Base-by-base conservation (phyloP, 2,888 invertebrate genomes). In the Ophraella communa region DNA sequence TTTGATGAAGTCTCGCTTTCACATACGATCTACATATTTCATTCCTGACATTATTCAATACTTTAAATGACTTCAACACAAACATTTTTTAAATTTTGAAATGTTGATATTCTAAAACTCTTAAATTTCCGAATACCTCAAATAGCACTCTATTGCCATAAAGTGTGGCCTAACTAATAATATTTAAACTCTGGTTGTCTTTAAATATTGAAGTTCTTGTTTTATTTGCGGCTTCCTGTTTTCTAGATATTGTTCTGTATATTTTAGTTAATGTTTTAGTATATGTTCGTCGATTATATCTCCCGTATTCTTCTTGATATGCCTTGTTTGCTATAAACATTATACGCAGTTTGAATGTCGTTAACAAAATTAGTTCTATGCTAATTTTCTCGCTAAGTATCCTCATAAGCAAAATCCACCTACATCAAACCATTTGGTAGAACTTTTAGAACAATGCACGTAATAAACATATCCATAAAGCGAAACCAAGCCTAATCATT, bases 341-440 rank as follows among this genome's bases (percentile, higher is more conserved):
- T 35, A 35, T 35, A 14, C 14, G 14, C 39, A 14, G 14, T 14
- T 7, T 39, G 14, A 39, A 39, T 39, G 14, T 7, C 39, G 39
- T 49, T 42, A 52, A 23, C 42, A 10, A 49, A 59, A 60, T 53
- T 60, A 27, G 35, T 42, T 52, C 52, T 60, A 53, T 53, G 60
- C 44, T 52, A 60, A 60, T 60, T 52, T 44, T 14, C 10, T 42
- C 47, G 30, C 10, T 35, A 20, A 44, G 42, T 35, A 39, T 52
- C 8, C 14, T 42, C 27, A 14, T 59, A 51, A 52, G 39, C 44
- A 60, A 53, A 52, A 30, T 30, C 60, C 8, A 14, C 39, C 14
- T 39, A 39, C 51, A 42, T n/a, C 30, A 7, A 60, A 59, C 21
- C 60, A 52, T 52, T 20, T 60, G 53, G 27, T 53, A 8, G 23